These are phyloP conservation scores for Lepidurus couesii DNA, from an alignment of 1,140 invertebrate species.

Conservation along the genomic window DNA sequence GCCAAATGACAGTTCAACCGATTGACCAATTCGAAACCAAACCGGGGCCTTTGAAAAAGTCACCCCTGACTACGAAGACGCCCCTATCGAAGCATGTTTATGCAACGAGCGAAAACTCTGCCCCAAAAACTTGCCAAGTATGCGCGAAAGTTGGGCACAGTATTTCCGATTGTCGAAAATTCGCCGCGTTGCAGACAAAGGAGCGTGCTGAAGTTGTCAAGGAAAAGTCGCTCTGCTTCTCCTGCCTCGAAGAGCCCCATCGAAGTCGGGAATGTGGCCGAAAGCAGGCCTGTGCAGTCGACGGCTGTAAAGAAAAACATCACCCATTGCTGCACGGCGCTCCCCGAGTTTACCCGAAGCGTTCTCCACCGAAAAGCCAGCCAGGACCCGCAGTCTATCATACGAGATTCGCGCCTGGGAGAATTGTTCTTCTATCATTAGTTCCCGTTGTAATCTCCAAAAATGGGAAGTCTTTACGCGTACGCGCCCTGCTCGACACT, in stretches of 20 bases:
- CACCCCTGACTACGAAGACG: not conserved
- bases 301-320: conserved; percentile 12
- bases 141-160: no score
- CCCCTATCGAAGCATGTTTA: not conserved
- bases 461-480: not conserved
- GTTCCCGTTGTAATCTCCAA: not conserved
- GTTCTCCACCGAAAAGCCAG: not conserved
- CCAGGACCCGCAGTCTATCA: not conserved
- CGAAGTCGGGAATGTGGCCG: not conserved
- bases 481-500: conserved; percentile 16
- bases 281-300: not conserved
- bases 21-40: not conserved
- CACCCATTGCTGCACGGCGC: conserved; percentile 25
- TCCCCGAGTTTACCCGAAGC: conserved; percentile 3
- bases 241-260: not conserved
- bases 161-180: conserved; percentile 9
- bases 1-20: not conserved
- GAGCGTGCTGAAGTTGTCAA: not conserved
- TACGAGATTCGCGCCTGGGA: not conserved
- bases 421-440: not conserved
- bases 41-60: not conserved
- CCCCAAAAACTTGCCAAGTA: not conserved
- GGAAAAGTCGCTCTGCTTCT: conserved; percentile 17
- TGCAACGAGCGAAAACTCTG: not conserved
- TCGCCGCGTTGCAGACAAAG: not conserved